A percentile compares a stretch with the other conserved stretches of the same genome.
Evolutionary conservation across 2,113 vertebrate species (phyloP).

Genomic region (Gallinago media): DNA sequence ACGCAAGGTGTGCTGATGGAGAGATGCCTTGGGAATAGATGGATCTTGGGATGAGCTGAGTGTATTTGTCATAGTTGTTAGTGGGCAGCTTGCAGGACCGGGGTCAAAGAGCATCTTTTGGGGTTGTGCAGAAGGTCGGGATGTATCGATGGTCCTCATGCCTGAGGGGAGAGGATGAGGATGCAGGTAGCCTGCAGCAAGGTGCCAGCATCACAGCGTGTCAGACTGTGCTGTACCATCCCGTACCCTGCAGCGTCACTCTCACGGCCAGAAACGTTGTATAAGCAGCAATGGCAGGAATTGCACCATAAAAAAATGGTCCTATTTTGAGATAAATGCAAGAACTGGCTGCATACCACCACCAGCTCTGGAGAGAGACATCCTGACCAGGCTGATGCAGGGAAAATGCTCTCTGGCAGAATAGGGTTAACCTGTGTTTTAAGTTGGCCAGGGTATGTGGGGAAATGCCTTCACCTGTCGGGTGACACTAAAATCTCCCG

Average conservation of each 20-base stretch:
- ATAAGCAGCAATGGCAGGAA: not conserved
- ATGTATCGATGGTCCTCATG: accelerated
- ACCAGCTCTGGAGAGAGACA: not conserved
- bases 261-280: accelerated
- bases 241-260: accelerated
- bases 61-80: accelerated
- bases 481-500: not conserved
- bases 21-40: accelerated
- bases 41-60: accelerated
- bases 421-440: accelerated
- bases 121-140: not conserved
- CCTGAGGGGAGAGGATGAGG: not conserved
- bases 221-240: accelerated
- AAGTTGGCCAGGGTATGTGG: accelerated
- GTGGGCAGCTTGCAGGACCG: accelerated
- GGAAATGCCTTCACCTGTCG: not conserved
- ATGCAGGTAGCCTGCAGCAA: not conserved
- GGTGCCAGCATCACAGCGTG: accelerated
- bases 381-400: not conserved
- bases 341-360: not conserved
- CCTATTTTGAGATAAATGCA: accelerated
- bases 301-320: accelerated
- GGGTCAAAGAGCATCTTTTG: accelerated
- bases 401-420: not conserved
- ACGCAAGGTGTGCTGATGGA: accelerated